phyloP scores from a whole-genome alignment of 2,797 vertebrate genomes.

The Cuculus canorus region DNA sequence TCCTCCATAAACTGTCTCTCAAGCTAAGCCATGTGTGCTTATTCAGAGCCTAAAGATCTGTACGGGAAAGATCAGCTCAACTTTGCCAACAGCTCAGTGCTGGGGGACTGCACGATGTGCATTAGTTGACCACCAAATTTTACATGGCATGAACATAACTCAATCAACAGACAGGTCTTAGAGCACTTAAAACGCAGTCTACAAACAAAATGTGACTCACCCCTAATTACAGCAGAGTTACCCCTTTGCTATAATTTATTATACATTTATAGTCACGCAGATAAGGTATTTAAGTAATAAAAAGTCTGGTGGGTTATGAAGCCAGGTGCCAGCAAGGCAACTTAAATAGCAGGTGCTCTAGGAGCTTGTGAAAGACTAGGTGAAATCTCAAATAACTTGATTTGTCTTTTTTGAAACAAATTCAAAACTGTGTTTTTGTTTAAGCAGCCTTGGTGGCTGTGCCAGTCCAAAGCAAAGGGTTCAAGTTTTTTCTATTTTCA shows the following conservation, averaged over 20 bases:
- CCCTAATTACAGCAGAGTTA: neutral
- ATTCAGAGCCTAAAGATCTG: neutral
- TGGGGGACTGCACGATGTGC: neutral
- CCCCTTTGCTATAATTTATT: conserved; percentile 1
- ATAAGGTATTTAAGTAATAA: conserved; percentile 26
- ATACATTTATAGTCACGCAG: neutral
- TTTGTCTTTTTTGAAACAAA: neutral
- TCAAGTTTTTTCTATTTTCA: neutral
- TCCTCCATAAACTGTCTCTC: neutral
- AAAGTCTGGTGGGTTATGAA: neutral
- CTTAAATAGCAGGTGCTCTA: neutral
- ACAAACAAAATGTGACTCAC: conserved; percentile 44
- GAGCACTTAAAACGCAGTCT: neutral
- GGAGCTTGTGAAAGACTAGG: neutral
- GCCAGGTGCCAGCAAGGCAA: conserved; percentile 12
- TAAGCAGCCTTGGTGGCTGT: neutral
- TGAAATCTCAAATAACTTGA: neutral
- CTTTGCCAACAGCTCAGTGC: neutral
- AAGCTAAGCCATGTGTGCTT: neutral
- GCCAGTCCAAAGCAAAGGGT: neutral
- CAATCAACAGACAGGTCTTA: neutral
- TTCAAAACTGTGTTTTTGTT: neutral
- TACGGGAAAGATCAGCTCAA: neutral
- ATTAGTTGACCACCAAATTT: neutral
- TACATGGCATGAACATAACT: neutral